Evolutionary conservation across 2,797 vertebrate genomes (phyloP).

Genomic region (Malurus leucopterus): DNA sequence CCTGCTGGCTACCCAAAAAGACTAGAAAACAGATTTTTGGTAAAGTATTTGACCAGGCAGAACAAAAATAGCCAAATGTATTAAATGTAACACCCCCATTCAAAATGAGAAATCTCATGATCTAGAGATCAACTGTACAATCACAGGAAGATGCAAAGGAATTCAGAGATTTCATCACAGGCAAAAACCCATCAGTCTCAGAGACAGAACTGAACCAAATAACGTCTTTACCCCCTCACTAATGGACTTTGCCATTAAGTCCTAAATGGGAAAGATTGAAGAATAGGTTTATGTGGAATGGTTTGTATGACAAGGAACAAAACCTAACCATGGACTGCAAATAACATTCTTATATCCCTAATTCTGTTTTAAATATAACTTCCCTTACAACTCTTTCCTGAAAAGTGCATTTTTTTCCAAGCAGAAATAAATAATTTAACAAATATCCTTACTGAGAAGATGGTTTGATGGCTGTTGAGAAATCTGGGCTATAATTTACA

Average conservation of each 20-base stretch:
- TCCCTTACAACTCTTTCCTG: background rate
- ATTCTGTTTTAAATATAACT: background rate
- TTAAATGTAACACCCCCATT: background rate
- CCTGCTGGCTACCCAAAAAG: background rate
- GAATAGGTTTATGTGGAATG: background rate
- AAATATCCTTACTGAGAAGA: background rate
- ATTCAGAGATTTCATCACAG: background rate
- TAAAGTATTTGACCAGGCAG: background rate
- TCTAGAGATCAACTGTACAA: background rate
- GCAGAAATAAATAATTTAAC: background rate
- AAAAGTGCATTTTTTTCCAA: background rate
- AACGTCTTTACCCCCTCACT: background rate
- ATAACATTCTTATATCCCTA: background rate
- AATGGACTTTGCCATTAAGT: background rate
- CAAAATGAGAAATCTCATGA: background rate
- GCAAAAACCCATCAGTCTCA: background rate
- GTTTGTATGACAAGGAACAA: background rate
- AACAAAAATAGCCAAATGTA: background rate
- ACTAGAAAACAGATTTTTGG: background rate
- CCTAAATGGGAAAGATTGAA: background rate
- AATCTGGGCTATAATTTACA: background rate
- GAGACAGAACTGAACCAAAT: background rate
- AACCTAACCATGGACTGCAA: background rate
- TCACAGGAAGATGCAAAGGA: background rate
- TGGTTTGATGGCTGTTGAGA: background rate